These are phyloP conservation scores for Dinomys branickii DNA, from an alignment of 2,113 vertebrate genomes.

Conservation along the genomic window DNA sequence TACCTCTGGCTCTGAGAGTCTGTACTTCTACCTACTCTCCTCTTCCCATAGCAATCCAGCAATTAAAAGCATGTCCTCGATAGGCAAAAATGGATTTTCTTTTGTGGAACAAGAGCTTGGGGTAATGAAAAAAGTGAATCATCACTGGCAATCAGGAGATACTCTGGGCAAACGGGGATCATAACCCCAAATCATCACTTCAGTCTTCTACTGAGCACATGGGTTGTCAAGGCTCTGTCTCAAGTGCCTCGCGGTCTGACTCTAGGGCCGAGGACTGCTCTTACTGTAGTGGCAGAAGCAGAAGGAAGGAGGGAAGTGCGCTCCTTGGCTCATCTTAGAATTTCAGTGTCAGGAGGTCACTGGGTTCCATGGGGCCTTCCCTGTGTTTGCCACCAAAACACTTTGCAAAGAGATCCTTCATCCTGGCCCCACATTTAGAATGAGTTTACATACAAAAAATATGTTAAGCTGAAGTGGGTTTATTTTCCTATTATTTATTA, in stretches of 20 bases:
- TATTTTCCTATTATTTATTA: conserved; percentile 1
- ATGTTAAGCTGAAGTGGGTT: background rate
- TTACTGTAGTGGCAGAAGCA: background rate
- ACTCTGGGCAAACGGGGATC: background rate
- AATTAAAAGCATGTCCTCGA: background rate
- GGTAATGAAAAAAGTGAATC: background rate
- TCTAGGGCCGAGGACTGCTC: background rate
- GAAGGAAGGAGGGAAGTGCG: fast-evolving
- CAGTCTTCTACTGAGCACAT: background rate
- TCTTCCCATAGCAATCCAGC: background rate
- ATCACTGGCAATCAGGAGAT: background rate
- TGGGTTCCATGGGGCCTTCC: background rate
- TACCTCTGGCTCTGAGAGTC: background rate
- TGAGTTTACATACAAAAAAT: background rate
- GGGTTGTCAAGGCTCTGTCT: background rate
- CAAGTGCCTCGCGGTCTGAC: background rate
- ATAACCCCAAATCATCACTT: background rate
- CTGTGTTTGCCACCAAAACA: background rate
- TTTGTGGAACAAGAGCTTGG: background rate
- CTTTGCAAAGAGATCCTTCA: background rate
- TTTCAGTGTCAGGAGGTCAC: background rate
- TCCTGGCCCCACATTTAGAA: background rate
- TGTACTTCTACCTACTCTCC: background rate
- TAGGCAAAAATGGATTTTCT: background rate
- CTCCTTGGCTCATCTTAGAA: background rate